Evolutionary conservation across 2,888 invertebrate genomes (phyloP), one percentile per base, ranked within the genome.

Genomic region (Venustoraphidia nigricollis): DNA sequence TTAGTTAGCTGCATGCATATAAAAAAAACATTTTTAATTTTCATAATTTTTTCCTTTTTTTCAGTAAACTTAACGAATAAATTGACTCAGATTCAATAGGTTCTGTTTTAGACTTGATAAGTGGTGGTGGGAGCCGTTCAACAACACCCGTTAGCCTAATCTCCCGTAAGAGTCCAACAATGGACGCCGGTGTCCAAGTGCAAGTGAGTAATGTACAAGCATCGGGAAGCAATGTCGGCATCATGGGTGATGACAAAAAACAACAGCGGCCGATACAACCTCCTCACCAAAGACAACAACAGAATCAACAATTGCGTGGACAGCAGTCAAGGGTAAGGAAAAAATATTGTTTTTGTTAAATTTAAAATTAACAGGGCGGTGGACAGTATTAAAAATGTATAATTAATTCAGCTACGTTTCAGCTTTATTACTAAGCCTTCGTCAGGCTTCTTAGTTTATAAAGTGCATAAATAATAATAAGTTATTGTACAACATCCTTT

Each of bases 101-200:
- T 55, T 67, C 64, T 55, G 79, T 83, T 71, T 66, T 83, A 63
- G 84, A 84, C 66, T 70, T 84, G 57, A 78, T 84, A 58, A 77
- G 80, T 52, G 81, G 79, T 50, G 77, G 77, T 49, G 66, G 73
- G 41, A 87, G 86, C n/a, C 76, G 89, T 48, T 85, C 88, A 46
- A 83, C 82, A 49, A 88, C 89, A 2, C 89, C 90, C 9, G 83
- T 83, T 8, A 81, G 83, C 52, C 71, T 78, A 37, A 57, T 72
- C 52, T 79, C 79, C 53, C 76, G 88, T 59, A 89, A 87, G 67
- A 90, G 90, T 57, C 88, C 90, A 46, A 87, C 89, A 2, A 78
- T 81, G 55, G 92, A 93, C 65, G 86, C 90, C 67, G 82, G 84
- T 53, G 81, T 83, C 42, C 90, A 90, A 70, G 83, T 73, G 37